Evolutionary conservation across 92 coral and sea anemone genomes (phyloP).

Genomic region (Palythoa heliodiscus): DNA sequence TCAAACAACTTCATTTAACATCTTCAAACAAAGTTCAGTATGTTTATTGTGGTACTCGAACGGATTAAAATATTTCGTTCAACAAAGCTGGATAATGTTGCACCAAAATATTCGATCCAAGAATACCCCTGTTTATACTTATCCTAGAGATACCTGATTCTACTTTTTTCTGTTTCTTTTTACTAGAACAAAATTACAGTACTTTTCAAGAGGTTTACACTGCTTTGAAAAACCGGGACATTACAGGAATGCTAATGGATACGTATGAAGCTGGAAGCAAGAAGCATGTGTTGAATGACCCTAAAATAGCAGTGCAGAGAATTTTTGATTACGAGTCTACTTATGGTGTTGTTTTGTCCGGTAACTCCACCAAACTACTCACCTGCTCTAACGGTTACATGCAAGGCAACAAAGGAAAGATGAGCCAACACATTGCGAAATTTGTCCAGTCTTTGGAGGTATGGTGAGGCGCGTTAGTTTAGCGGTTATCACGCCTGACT

Average conservation of each 20-base stretch:
- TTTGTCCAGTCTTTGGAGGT: conserved; percentile 61
- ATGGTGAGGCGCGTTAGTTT: no score
- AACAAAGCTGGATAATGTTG: no score
- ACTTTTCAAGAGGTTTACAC: conserved; percentile 64
- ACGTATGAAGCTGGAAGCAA: conserved; percentile 79
- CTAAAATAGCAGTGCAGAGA: conserved; percentile 66
- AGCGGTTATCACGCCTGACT: no score
- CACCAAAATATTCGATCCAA: no score
- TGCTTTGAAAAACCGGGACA: conserved; percentile 58
- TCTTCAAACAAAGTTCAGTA: no score
- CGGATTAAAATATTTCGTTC: no score
- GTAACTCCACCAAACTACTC: conserved; percentile 64
- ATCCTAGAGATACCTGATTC: neutral
- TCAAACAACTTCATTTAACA: no score
- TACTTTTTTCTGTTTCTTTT: neutral
- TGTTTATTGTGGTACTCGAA: no score
- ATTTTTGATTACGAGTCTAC: conserved; percentile 75
- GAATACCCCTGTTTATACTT: no score
- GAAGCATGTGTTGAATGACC: conserved; percentile 56
- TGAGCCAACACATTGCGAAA: conserved; percentile 67
- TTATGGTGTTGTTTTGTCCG: conserved; percentile 82
- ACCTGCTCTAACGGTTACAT: conserved; percentile 76
- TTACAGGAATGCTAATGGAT: conserved; percentile 82
- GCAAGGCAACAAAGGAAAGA: conserved; percentile 62
- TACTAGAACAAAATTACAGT: conserved; percentile 58